These are phyloP conservation scores for Margaritifera margaritifera DNA, from an alignment of 2,888 invertebrate genomes.

Conservation along the genomic window DNA sequence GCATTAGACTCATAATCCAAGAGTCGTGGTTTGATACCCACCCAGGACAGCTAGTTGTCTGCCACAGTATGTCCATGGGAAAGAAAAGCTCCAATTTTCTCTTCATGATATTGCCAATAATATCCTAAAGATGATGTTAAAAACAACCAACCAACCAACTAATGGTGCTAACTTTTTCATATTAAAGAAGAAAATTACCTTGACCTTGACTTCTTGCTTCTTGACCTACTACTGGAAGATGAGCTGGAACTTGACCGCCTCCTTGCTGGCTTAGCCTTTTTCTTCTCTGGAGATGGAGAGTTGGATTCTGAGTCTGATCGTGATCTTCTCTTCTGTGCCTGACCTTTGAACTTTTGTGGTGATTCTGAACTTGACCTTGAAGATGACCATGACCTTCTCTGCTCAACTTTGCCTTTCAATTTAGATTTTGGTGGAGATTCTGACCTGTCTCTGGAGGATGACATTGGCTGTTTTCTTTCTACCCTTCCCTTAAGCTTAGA, in stretches of 20 bases:
- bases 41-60: too few relatives aligned
- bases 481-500: neutral
- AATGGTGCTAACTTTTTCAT: too few relatives aligned
- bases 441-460: slow-evolving; percentile 2
- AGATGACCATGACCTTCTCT: slow-evolving; percentile 2
- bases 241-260: neutral
- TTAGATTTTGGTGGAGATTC: neutral
- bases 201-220: slow-evolving; percentile 21
- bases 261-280: neutral
- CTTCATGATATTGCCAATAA: too few relatives aligned
- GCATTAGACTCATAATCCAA: too few relatives aligned
- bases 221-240: neutral
- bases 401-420: neutral
- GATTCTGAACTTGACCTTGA: neutral
- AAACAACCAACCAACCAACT: too few relatives aligned
- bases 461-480: neutral
- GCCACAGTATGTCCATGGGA: too few relatives aligned
- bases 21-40: too few relatives aligned
- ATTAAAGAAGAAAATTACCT: slow-evolving; percentile 8
- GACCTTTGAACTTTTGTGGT: slow-evolving; percentile 16
- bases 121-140: too few relatives aligned
- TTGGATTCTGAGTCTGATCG: slow-evolving; percentile 3
- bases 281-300: slow-evolving; percentile 5
- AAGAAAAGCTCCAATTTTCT: too few relatives aligned
- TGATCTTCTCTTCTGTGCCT: slow-evolving; percentile 1